Percentiles rank a stretch among this genome's conserved stretches.
phyloP scores from a whole-genome alignment of 2,888 invertebrate genomes.

The Agrotis ipsilon region DNA sequence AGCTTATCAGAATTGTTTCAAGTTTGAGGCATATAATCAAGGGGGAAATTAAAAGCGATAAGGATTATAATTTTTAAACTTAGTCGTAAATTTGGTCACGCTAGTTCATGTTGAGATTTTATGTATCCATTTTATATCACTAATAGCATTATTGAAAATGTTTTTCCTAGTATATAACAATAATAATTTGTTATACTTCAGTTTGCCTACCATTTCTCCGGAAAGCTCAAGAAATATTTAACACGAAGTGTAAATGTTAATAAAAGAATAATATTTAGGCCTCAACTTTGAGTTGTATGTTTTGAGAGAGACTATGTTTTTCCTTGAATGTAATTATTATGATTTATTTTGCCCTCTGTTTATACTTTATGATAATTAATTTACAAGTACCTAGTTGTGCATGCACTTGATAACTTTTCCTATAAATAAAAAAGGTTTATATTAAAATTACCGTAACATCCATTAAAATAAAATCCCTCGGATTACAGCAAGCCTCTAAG shows the following conservation, averaged over 20 bases:
- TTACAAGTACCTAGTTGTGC: background rate
- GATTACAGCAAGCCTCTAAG: slow-evolving; percentile 8
- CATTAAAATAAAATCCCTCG: slow-evolving; percentile 32
- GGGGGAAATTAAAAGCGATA: background rate
- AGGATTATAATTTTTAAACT: background rate
- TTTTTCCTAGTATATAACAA: too few species aligned
- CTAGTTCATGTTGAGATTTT: slow-evolving; percentile 10
- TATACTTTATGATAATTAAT: background rate
- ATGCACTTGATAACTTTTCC: slow-evolving; percentile 9
- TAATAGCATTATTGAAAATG: too few species aligned
- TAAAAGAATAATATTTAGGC: background rate
- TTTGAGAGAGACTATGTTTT: background rate
- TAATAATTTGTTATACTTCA: background rate
- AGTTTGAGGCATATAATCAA: background rate
- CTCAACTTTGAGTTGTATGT: background rate
- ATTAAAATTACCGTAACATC: background rate
- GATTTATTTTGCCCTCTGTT: too few species aligned
- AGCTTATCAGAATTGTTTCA: background rate
- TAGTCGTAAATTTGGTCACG: background rate
- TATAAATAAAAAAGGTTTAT: too few species aligned
- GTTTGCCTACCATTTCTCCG: background rate
- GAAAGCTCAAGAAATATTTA: background rate
- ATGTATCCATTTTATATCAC: too few species aligned
- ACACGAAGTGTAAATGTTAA: too few species aligned
- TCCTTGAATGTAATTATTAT: too few species aligned